phyloP scores from a whole-genome alignment of 2,888 invertebrate genomes.

The Stegana nigrithorax region DNA sequence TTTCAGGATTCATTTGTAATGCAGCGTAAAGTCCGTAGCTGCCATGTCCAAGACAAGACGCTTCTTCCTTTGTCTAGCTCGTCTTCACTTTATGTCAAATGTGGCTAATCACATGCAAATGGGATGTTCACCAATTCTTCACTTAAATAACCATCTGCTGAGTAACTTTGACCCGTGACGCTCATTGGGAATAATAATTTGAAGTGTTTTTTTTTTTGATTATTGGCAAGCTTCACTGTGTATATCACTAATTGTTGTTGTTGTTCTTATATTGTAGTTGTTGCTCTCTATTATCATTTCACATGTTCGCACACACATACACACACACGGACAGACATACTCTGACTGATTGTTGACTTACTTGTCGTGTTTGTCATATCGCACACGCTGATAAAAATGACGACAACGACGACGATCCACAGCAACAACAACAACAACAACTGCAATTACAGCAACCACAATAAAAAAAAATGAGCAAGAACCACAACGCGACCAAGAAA shows the following conservation, averaged over 20 bases:
- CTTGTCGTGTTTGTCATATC: conserved; percentile 53
- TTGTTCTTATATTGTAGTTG: conserved; percentile 11
- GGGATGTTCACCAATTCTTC: no score
- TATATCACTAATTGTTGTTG: not conserved
- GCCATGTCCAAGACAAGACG: no score
- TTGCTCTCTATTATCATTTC: conserved; percentile 45
- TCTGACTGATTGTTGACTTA: not conserved
- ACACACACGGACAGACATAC: not conserved
- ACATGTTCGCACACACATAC: conserved; percentile 19
- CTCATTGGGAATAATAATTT: not conserved
- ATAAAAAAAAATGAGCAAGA: no score
- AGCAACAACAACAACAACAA: not conserved
- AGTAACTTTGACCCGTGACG: no score
- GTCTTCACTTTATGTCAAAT: no score
- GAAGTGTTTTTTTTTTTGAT: conserved; percentile 21
- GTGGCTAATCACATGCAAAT: no score
- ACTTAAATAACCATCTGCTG: no score
- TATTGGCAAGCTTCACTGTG: not conserved
- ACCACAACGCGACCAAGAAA: no score
- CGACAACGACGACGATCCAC: conserved; percentile 20
- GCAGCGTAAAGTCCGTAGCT: no score
- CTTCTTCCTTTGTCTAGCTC: no score
- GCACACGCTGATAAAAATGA: conserved; percentile 42
- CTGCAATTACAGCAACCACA: no score
- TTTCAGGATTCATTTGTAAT: no score